Conservation (phyloP, 2,113 vertebrate species). For the Pagrus major region DNA sequence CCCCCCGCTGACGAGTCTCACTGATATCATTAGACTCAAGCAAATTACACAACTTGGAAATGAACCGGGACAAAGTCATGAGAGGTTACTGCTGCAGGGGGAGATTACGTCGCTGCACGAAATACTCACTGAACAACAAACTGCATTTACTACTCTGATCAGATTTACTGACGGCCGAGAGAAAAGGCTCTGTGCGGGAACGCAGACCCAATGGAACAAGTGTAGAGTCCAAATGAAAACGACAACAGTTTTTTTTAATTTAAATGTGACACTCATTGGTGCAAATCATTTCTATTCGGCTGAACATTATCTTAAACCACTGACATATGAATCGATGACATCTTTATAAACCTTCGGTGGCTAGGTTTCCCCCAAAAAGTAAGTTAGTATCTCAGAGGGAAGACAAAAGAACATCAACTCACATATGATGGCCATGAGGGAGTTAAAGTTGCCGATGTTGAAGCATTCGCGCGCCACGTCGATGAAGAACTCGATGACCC, state of each 20-base stretch:
- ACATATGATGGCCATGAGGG: slow-evolving; percentile 98
- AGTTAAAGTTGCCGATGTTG: slow-evolving; percentile 99
- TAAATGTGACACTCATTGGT: background rate
- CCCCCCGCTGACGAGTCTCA: background rate
- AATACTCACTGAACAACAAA: slow-evolving; percentile 40
- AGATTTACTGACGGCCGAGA: slow-evolving; percentile 6
- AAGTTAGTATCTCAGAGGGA: background rate
- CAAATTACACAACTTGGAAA: slow-evolving; percentile 17
- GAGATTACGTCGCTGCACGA: slow-evolving; percentile 11
- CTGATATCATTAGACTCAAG: slow-evolving; percentile 14
- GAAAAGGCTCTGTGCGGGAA: background rate
- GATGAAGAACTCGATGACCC: slow-evolving; percentile 96
- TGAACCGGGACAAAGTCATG: slow-evolving; percentile 7
- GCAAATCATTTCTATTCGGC: background rate
- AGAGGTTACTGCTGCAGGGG: background rate
- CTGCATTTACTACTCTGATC: slow-evolving; percentile 10
- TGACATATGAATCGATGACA: background rate
- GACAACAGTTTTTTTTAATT: no score
- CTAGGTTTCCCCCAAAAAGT: background rate
- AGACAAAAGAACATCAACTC: slow-evolving; percentile 68
- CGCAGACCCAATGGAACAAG: background rate
- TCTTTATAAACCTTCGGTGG: background rate
- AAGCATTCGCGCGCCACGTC: slow-evolving; percentile 96
- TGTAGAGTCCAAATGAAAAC: background rate
- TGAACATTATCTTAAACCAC: background rate